Evolutionary conservation across 2,797 vertebrate genomes (phyloP), one percentile per base, ranked within the genome.

Genomic region (Micromesistius poutassou): DNA sequence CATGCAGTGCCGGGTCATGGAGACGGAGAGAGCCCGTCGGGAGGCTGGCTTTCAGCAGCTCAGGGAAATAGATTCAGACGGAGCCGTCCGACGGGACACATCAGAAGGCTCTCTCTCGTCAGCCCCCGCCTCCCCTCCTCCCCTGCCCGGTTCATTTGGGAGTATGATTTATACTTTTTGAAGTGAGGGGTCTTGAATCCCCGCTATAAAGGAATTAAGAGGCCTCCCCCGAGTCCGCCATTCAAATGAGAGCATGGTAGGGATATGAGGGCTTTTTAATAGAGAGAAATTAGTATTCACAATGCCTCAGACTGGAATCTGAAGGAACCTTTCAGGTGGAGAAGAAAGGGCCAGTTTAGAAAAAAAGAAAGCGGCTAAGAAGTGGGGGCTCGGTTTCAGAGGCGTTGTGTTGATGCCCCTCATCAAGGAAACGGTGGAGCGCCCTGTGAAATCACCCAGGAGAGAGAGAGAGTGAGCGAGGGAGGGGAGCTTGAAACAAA

Each of bases 111-210:
- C 87, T 89, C 87, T 73, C 80, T 90, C 91, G 85, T 88, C 90
- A 92, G 89, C 80, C 91, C 75, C 82, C 38, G 46, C 81, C 79
- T 88, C 79, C 84, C 88, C 90, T 76, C 88, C 90, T 77, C 87
- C 86, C 83, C 78, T 86, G 83, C 87, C 88, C 90, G 89, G n/a
- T 94, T 94, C 94, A 95, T 95, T 94, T 95, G 94, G 93, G 94
- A 95, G 94, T 95, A 95, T 94, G 94, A 95, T 94, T 95, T 95
- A 93, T 93, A 95, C 94, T 94, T 94, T 95, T 94, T 95, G 94
- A 95, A 94, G 94, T 94, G 92, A 94, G 93, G 93, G 94, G 94
- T 94, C 93, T 94, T 93, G 93, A 94, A 94, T 93, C 92, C 90
- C 55, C 88, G 93, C 93, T 94, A 94, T 95, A 95, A 94, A 95